Conservation (phyloP, 1,140 invertebrate genomes). For the Goniozus legneri region DNA sequence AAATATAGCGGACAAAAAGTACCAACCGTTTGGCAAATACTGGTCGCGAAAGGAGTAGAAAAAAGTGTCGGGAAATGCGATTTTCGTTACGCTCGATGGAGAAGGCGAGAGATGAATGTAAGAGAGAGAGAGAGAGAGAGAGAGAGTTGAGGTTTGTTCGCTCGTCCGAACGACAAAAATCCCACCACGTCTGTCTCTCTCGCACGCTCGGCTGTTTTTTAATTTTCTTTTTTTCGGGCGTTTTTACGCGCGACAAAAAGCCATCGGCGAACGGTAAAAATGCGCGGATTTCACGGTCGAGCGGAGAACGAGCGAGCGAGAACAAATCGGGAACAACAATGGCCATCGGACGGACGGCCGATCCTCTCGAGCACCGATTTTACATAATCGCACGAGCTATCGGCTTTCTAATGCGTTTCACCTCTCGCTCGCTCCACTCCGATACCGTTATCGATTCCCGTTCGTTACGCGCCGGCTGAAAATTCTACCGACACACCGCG, state of each 20-base stretch:
- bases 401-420: background rate
- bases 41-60: slow-evolving; percentile 7
- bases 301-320: slow-evolving; percentile 11
- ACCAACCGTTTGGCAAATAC: background rate
- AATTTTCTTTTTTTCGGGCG: too few species aligned
- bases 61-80: slow-evolving; percentile 1
- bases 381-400: background rate
- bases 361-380: background rate
- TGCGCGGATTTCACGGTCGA: background rate
- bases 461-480: too few species aligned
- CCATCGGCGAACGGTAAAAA: too few species aligned
- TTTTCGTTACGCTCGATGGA: slow-evolving; percentile 8
- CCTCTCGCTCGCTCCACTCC: too few species aligned
- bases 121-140: slow-evolving; percentile 14
- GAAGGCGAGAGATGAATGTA: slow-evolving; percentile 12
- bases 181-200: too few species aligned
- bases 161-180: background rate
- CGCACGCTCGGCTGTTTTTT: too few species aligned
- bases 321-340: too few species aligned
- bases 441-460: too few species aligned
- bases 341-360: background rate
- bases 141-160: slow-evolving; percentile 16
- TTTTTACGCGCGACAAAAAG: too few species aligned
- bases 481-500: too few species aligned
- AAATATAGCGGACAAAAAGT: background rate